phyloP scores from a whole-genome alignment of 2,113 vertebrate species.

The Sebastes fasciatus region DNA sequence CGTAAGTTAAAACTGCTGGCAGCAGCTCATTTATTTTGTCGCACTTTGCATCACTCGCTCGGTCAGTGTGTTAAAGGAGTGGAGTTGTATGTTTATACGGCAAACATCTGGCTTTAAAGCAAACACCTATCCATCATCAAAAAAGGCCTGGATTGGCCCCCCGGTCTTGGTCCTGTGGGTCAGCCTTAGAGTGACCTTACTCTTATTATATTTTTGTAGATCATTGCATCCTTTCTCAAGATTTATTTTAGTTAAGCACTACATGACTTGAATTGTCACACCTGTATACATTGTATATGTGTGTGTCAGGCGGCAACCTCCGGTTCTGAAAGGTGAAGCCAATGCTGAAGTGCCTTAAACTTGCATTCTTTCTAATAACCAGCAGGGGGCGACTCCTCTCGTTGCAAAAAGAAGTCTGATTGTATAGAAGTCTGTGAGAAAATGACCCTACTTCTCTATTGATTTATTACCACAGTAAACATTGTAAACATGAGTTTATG shows the following conservation, averaged over 20 bases:
- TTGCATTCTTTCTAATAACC: too few species aligned
- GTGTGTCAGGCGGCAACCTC: too few species aligned
- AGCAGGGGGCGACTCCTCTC: too few species aligned
- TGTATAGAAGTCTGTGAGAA: too few species aligned
- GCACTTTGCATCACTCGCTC: neutral
- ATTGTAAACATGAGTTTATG: too few species aligned
- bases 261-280: neutral
- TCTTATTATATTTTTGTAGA: neutral
- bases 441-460: too few species aligned
- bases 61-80: neutral
- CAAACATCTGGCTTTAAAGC: neutral
- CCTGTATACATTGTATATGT: too few species aligned
- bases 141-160: neutral
- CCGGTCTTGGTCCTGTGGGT: neutral
- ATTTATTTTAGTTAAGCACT: neutral
- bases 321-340: too few species aligned
- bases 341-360: too few species aligned
- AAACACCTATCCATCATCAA: neutral
- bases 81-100: neutral
- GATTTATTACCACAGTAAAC: too few species aligned
- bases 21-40: neutral
- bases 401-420: too few species aligned
- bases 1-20: slow-evolving; percentile 1
- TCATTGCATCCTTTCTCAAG: too few species aligned
- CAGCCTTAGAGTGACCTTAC: neutral